Percentiles rank a stretch among this genome's conserved stretches.
phyloP scores from a whole-genome alignment of 2,888 invertebrate species.

The Drosophila merina region DNA sequence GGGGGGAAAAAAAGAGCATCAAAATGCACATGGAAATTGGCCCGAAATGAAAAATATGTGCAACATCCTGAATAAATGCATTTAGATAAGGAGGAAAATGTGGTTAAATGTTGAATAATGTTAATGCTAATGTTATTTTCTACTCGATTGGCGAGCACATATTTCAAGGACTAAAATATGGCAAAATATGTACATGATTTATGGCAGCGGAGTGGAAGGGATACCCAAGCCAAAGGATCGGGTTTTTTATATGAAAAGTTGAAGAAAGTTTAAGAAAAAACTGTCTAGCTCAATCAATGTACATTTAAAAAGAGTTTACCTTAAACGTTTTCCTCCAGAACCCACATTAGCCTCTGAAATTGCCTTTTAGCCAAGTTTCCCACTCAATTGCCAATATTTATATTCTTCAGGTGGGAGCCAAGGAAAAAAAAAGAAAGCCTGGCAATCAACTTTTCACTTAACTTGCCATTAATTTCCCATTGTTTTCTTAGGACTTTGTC shows the following conservation, averaged over 20 bases:
- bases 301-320: background rate
- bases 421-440: background rate
- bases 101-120: slow-evolving; percentile 36
- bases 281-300: background rate
- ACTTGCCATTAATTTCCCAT: slow-evolving; percentile 43
- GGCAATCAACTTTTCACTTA: slow-evolving; percentile 42
- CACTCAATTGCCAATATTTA: slow-evolving; percentile 8
- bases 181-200: background rate
- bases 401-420: background rate
- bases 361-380: background rate
- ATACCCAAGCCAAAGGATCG: too few species aligned
- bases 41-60: slow-evolving; percentile 39
- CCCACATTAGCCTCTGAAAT: background rate
- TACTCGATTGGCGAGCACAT: slow-evolving; percentile 23
- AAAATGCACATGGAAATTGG: slow-evolving; percentile 33
- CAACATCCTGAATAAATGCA: slow-evolving; percentile 41
- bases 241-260: too few species aligned
- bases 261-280: too few species aligned
- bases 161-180: background rate
- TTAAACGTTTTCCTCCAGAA: background rate
- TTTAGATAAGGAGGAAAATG: slow-evolving; percentile 32
- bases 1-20: slow-evolving; percentile 31
- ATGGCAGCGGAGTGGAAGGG: background rate
- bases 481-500: slow-evolving; percentile 42
- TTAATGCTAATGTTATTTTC: slow-evolving; percentile 23